Evolutionary conservation across 2,888 invertebrate species (phyloP).

Genomic region (Troides helena): DNA sequence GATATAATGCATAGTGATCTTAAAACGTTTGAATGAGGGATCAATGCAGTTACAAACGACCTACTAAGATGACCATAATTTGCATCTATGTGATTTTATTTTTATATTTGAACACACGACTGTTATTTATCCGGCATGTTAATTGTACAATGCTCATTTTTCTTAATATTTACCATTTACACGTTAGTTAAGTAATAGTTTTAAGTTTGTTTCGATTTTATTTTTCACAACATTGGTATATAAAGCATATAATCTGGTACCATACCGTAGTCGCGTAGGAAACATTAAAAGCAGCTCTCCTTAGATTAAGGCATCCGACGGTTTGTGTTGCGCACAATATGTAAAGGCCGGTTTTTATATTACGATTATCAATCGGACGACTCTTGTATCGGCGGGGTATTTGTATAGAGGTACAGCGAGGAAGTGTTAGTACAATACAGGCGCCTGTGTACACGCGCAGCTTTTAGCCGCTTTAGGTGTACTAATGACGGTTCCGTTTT

Average conservation of each 20-base stretch:
- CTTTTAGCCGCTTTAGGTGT: constrained; percentile 64
- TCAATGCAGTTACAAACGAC: constrained; percentile 20
- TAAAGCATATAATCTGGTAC: constrained; percentile 57
- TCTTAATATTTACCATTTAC: constrained; percentile 74
- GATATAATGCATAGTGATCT: constrained; percentile 18
- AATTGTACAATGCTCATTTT: constrained; percentile 74
- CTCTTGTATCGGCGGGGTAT: constrained; percentile 44
- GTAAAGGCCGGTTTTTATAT: constrained; percentile 42
- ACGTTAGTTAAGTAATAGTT: constrained; percentile 65
- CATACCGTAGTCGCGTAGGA: constrained; percentile 55
- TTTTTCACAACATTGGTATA: constrained; percentile 46
- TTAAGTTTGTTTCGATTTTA: constrained; percentile 65
- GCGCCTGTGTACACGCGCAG: constrained; percentile 30
- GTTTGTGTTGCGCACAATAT: constrained; percentile 68
- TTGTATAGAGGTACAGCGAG: constrained; percentile 49
- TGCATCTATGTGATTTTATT: constrained; percentile 56
- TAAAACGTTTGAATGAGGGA: constrained; percentile 21
- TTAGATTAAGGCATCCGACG: constrained; percentile 47
- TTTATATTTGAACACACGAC: constrained; percentile 58
- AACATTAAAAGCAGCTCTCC: constrained; percentile 52
- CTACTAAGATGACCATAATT: constrained; percentile 9
- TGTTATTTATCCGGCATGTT: constrained; percentile 72
- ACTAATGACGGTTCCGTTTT: constrained; percentile 57
- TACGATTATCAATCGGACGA: constrained; percentile 31
- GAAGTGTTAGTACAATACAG: constrained; percentile 36